A percentile compares a stretch with the other conserved stretches of the same genome.
These are phyloP conservation scores for Scelioninae gen. 1 DNA, from an alignment of 2,888 invertebrate species.

Conservation along the genomic window DNA sequence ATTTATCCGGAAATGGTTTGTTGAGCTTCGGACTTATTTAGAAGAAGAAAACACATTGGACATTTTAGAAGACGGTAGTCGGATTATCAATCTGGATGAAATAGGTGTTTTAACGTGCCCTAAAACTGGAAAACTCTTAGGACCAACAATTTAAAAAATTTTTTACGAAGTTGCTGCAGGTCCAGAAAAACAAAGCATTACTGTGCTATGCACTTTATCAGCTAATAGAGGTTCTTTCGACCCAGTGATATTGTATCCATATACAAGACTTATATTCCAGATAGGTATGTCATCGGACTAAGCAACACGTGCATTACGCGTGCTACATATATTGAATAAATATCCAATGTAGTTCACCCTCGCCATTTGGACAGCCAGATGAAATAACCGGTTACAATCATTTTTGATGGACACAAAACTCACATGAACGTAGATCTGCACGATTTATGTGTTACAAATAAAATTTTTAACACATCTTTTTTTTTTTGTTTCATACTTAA, in stretches of 20 bases:
- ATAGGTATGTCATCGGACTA: conserved; percentile 72
- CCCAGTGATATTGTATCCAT: conserved; percentile 37
- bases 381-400: conserved; percentile 60
- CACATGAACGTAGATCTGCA: conserved; percentile 73
- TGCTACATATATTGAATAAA: too few relatives aligned
- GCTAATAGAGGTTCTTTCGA: conserved; percentile 13
- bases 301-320: too few relatives aligned
- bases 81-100: conserved; percentile 63
- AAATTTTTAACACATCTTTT: too few relatives aligned
- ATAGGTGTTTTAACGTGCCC: conserved; percentile 58
- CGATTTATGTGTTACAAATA: too few relatives aligned
- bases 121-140: conserved; percentile 58
- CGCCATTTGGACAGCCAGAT: too few relatives aligned
- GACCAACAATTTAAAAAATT: conserved; percentile 46
- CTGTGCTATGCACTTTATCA: conserved; percentile 29
- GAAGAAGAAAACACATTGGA: conserved; percentile 24
- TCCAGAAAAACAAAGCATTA: conserved; percentile 54
- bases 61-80: conserved; percentile 22
- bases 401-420: conserved; percentile 76
- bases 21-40: conserved; percentile 7
- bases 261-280: conserved; percentile 70
- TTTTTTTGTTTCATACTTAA: too few relatives aligned
- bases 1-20: conserved; percentile 20
- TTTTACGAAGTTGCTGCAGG: conserved; percentile 60
- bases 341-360: too few relatives aligned